phyloP scores from a whole-genome alignment of 2,888 invertebrate genomes.

The Galeopsomyia nigrocyanea region DNA sequence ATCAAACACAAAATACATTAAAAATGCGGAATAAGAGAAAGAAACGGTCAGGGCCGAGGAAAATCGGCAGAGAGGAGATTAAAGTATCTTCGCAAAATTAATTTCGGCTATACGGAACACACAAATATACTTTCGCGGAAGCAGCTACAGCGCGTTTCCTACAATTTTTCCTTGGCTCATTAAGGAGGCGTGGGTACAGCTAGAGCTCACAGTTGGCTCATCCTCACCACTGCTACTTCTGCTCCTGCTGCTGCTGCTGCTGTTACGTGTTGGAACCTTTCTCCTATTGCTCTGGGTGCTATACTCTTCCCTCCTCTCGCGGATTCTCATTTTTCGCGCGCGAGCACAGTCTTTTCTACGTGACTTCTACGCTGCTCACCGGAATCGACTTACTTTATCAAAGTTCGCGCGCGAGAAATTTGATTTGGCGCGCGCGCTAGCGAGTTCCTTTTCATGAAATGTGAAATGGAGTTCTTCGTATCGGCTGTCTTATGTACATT shows the following conservation, averaged over 20 bases:
- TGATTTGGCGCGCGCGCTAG: too few species aligned
- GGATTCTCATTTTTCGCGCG: background rate
- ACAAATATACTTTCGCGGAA: conserved; percentile 18
- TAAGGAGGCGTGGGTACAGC: conserved; percentile 49
- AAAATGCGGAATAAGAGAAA: background rate
- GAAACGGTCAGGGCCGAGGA: conserved; percentile 26
- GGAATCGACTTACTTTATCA: too few species aligned
- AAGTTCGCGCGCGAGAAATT: conserved; percentile 9
- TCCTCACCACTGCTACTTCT: conserved; percentile 23
- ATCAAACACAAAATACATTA: too few species aligned
- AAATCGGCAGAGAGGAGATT: background rate
- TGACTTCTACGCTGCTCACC: too few species aligned
- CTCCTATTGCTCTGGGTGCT: conserved; percentile 33
- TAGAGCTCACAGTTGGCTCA: conserved; percentile 28
- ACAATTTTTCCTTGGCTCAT: conserved; percentile 47
- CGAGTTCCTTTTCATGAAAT: too few species aligned
- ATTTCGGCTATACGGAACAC: conserved; percentile 15
- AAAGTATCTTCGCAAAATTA: conserved; percentile 19
- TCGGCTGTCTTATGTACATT: too few species aligned
- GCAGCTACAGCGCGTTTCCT: conserved; percentile 39
- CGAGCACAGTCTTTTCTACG: background rate
- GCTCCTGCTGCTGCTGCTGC: background rate
- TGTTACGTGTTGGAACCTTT: conserved; percentile 48
- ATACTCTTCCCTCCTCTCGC: background rate
- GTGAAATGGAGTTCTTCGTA: too few species aligned